A percentile compares a stretch with the other conserved stretches of the same genome.
Evolutionary conservation across 2,888 invertebrate genomes (phyloP).

Genomic region (Dione vanillae): DNA sequence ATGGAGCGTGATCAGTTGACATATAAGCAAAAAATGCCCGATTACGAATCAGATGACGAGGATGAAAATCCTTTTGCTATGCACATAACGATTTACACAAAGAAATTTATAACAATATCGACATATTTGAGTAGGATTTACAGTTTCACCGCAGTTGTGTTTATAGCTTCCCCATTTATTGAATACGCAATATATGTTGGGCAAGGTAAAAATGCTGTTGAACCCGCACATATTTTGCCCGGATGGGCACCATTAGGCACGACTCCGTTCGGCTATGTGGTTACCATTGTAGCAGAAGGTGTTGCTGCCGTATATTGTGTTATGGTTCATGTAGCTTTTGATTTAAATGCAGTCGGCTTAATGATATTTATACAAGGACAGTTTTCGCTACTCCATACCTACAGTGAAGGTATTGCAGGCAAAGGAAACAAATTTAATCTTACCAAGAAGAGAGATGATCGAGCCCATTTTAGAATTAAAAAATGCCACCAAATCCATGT

Average conservation of each 20-base stretch:
- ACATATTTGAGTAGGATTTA: conserved; percentile 59
- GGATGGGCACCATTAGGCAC: conserved; percentile 63
- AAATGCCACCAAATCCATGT: conserved; percentile 61
- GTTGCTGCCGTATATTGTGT: conserved; percentile 64
- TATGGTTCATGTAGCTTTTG: conserved; percentile 63
- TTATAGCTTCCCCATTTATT: conserved; percentile 64
- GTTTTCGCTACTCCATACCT: conserved; percentile 58
- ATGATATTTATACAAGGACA: conserved; percentile 73
- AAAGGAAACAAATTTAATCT: conserved; percentile 52
- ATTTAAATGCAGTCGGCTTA: conserved; percentile 61
- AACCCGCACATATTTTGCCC: conserved; percentile 66
- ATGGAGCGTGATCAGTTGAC: conserved; percentile 58
- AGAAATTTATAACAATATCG: conserved; percentile 54
- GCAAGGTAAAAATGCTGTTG: conserved; percentile 43
- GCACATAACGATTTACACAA: conserved; percentile 56
- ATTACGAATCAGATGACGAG: conserved; percentile 55
- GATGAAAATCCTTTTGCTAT: conserved; percentile 45
- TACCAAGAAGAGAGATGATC: conserved; percentile 55
- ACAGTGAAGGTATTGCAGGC: conserved; percentile 63
- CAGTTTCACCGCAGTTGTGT: conserved; percentile 58
- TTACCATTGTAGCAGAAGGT: conserved; percentile 57
- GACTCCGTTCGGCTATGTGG: conserved; percentile 55
- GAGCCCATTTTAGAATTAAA: conserved; percentile 63
- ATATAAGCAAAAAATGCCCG: conserved; percentile 39
- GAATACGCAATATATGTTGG: conserved; percentile 55